phyloP scores from a whole-genome alignment of 2,113 vertebrate species.

The Corythaeola cristata region DNA sequence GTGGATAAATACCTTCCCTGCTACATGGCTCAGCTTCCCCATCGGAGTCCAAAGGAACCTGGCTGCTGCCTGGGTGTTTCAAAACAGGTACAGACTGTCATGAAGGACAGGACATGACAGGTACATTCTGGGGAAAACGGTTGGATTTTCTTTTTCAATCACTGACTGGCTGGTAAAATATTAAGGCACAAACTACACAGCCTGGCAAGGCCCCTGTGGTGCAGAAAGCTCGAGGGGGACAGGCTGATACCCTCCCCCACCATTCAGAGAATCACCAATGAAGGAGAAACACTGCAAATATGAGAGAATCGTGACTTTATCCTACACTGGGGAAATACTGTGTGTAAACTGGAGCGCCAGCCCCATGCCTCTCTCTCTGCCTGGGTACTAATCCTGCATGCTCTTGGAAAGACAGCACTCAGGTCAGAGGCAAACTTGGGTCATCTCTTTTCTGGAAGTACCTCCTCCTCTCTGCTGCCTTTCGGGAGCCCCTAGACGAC shows the following conservation, averaged over 20 bases:
- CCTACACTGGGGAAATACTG: not conserved
- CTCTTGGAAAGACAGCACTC: not conserved
- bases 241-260: fast-evolving
- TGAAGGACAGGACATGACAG: not conserved
- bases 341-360: not conserved
- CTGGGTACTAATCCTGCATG: too few species aligned
- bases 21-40: not conserved
- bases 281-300: not conserved
- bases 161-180: not conserved
- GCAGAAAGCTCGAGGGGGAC: not conserved
- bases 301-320: not conserved
- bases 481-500: not conserved
- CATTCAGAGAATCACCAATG: not conserved
- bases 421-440: not conserved
- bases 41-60: fast-evolving
- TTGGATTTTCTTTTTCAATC: not conserved
- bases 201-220: not conserved
- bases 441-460: not conserved
- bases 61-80: not conserved
- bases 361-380: not conserved
- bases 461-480: not conserved
- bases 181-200: not conserved
- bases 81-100: not conserved
- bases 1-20: not conserved
- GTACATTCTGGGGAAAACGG: not conserved